Evolutionary conservation across 64 coral and sea anemone genomes (phyloP).

Genomic region (Porites lutea): DNA sequence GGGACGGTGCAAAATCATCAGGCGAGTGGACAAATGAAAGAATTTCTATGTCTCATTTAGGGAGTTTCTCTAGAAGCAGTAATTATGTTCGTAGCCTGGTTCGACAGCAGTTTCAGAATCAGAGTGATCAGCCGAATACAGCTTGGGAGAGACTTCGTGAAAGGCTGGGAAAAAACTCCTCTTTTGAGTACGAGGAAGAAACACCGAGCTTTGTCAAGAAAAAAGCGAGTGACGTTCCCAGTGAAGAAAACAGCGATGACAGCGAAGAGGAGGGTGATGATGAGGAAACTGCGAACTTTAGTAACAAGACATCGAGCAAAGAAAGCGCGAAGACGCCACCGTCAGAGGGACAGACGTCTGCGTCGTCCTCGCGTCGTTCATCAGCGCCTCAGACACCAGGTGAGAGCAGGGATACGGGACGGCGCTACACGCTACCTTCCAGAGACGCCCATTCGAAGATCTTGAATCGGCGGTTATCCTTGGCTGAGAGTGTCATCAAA

Average conservation of each 20-base stretch:
- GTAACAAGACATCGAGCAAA: background rate
- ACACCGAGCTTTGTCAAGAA: constrained; percentile 13
- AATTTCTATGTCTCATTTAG: constrained; percentile 18
- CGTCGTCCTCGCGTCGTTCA: constrained; percentile 5
- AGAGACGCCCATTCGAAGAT: constrained; percentile 40
- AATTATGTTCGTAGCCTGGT: constrained; percentile 37
- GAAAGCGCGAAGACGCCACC: background rate
- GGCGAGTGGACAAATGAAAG: constrained; percentile 18
- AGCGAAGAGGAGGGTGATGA: background rate
- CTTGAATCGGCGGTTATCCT: constrained; percentile 17
- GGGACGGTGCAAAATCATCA: background rate
- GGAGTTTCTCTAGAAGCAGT: constrained; percentile 45
- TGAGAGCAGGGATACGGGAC: background rate
- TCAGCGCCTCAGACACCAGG: background rate
- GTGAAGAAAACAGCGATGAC: background rate
- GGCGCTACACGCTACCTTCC: background rate
- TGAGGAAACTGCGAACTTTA: background rate
- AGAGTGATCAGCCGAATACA: constrained; percentile 2
- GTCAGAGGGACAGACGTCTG: background rate
- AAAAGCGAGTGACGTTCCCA: background rate
- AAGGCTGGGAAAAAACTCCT: constrained; percentile 1
- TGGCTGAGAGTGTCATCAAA: constrained; percentile 42
- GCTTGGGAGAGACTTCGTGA: constrained; percentile 41
- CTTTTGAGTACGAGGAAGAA: constrained; percentile 15
- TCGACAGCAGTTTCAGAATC: constrained; percentile 28